phyloP scores from a whole-genome alignment of 1,140 invertebrate species.

The Heterodera schachtii region DNA sequence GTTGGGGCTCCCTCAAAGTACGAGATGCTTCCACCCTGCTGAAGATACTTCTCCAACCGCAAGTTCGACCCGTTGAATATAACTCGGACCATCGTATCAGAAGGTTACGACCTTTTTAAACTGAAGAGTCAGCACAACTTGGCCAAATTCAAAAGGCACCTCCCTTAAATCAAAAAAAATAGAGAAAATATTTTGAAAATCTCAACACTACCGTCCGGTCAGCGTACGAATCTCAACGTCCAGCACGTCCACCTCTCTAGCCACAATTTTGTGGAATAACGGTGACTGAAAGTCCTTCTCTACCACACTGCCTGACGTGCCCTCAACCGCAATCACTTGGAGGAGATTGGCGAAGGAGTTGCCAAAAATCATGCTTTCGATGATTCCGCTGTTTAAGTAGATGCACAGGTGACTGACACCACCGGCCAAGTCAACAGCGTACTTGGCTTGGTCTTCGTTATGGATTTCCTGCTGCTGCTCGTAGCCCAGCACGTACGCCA shows the following conservation, averaged over 20 bases:
- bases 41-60: constrained; percentile 1
- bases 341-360: background rate
- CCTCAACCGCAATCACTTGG: background rate
- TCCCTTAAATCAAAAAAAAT: background rate
- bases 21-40: background rate
- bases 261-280: constrained; percentile 21
- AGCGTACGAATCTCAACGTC: constrained; percentile 24
- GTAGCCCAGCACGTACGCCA: constrained; percentile 14
- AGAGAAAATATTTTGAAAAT: background rate
- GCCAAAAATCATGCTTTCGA: constrained; percentile 30
- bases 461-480: background rate
- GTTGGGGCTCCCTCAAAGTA: background rate
- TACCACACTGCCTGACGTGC: background rate
- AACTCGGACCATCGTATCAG: constrained; percentile 25
- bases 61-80: constrained; percentile 29
- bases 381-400: background rate
- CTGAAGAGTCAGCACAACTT: background rate
- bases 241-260: constrained; percentile 23
- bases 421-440: too few relatives aligned
- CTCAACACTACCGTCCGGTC: constrained; percentile 5
- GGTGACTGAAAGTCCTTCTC: constrained; percentile 32
- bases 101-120: background rate
- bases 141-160: background rate
- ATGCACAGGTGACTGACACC: too few relatives aligned
- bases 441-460: background rate